These are phyloP conservation scores for Phasianus colchicus DNA, from an alignment of 2,113 vertebrate species.

Conservation along the genomic window DNA sequence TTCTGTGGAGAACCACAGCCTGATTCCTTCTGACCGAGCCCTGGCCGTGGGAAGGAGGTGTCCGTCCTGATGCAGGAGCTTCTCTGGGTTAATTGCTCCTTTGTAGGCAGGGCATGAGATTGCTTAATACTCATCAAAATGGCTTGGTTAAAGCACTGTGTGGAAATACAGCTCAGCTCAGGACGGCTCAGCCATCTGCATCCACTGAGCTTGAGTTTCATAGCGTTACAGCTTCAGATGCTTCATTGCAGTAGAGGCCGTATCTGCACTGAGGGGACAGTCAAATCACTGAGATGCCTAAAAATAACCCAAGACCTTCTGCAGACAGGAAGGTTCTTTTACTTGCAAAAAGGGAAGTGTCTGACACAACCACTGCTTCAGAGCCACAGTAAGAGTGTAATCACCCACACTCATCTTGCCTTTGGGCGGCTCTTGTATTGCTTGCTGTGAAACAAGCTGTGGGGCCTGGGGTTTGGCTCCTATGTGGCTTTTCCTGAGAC, in stretches of 20 bases:
- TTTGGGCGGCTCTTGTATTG: neutral
- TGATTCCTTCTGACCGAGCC: rapidly evolving
- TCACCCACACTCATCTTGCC: rapidly evolving
- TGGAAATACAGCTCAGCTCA: neutral
- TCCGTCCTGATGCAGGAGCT: rapidly evolving
- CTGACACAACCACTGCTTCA: rapidly evolving
- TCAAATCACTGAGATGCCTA: neutral
- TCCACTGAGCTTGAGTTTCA: neutral
- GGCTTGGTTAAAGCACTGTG: neutral
- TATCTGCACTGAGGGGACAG: neutral
- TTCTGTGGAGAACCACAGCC: rapidly evolving
- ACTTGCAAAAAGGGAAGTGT: neutral
- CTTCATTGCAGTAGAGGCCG: neutral
- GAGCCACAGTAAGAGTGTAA: neutral
- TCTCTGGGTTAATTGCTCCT: neutral
- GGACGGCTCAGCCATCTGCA: neutral
- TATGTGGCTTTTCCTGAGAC: rapidly evolving
- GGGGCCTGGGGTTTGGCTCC: rapidly evolving
- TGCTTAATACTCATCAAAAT: neutral
- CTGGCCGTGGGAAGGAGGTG: rapidly evolving
- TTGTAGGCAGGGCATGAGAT: neutral
- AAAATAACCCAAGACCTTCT: neutral
- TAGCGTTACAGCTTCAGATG: neutral
- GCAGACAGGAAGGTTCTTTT: neutral
- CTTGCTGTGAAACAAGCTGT: rapidly evolving